phyloP scores from a whole-genome alignment of 2,888 invertebrate species.

The Sinelater perroti region DNA sequence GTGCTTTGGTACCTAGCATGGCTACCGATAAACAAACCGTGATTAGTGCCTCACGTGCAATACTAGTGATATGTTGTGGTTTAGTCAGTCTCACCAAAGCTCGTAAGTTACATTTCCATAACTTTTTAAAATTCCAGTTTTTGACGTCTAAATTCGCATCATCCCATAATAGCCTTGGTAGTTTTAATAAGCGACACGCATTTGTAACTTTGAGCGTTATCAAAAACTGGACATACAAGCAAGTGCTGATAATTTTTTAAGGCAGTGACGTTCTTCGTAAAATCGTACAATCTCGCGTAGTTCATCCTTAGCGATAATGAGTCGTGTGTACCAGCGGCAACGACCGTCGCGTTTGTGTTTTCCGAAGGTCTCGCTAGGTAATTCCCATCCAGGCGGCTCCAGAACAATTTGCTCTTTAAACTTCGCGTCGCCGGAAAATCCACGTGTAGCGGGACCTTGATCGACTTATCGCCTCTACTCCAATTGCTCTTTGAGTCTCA shows the following conservation, averaged over 20 bases:
- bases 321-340: background rate
- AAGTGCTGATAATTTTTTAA: background rate
- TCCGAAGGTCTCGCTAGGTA: background rate
- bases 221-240: background rate
- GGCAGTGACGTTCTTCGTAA: background rate
- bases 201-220: background rate
- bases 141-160: conserved; percentile 2
- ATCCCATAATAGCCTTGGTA: conserved; percentile 4
- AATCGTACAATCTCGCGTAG: background rate
- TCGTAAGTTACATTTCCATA: conserved; percentile 3
- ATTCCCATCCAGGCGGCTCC: background rate
- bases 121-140: background rate
- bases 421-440: too few relatives aligned
- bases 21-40: background rate
- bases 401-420: background rate
- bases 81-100: background rate
- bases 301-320: background rate
- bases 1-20: background rate
- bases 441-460: too few relatives aligned
- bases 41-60: background rate
- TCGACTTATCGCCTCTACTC: too few relatives aligned
- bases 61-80: background rate
- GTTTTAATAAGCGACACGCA: background rate
- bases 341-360: background rate
- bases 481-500: too few relatives aligned